phyloP scores from a whole-genome alignment of 35 echinoderm and acorn worm species.

The Apostichopus parvimensis region DNA sequence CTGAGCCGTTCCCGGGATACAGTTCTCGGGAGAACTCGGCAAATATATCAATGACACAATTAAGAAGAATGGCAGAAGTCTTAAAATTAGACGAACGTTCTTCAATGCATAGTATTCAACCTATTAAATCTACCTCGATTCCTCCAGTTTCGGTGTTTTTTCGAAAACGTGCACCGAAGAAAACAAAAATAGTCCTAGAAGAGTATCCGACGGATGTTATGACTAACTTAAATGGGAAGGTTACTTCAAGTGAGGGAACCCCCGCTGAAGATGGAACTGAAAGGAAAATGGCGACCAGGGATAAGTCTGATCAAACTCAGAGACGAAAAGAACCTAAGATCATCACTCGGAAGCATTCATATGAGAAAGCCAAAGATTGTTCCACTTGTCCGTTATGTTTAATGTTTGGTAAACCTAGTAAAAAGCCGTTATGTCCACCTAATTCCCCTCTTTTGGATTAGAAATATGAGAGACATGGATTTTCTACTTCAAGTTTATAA shows the following conservation, averaged over 20 bases:
- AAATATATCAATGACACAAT: constrained; percentile 9
- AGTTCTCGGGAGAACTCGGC: constrained; percentile 14
- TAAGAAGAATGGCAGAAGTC: constrained; percentile 23
- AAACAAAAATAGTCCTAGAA: background rate
- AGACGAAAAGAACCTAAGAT: background rate
- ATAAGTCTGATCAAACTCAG: background rate
- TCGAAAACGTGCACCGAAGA: constrained; percentile 1
- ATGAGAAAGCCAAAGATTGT: constrained; percentile 8
- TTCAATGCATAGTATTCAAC: background rate
- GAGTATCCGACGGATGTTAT: background rate
- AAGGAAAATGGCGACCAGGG: background rate
- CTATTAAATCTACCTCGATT: background rate
- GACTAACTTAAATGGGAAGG: background rate
- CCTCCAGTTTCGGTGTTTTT: constrained; percentile 18
- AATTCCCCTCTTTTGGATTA: constrained; percentile 6
- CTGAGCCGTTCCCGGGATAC: background rate
- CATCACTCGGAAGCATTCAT: background rate
- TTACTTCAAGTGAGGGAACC: background rate
- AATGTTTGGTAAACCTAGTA: constrained; percentile 27
- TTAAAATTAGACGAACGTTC: background rate
- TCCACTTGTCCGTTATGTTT: constrained; percentile 8
- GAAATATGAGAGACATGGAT: background rate
- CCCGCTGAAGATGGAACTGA: background rate
- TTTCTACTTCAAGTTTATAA: too few relatives aligned
- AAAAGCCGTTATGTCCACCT: constrained; percentile 24